Percentiles rank a stretch among this genome's conserved stretches.
These are phyloP conservation scores for Phenganax stokvisi DNA, from an alignment of 92 coral and sea anemone genomes.

Conservation along the genomic window DNA sequence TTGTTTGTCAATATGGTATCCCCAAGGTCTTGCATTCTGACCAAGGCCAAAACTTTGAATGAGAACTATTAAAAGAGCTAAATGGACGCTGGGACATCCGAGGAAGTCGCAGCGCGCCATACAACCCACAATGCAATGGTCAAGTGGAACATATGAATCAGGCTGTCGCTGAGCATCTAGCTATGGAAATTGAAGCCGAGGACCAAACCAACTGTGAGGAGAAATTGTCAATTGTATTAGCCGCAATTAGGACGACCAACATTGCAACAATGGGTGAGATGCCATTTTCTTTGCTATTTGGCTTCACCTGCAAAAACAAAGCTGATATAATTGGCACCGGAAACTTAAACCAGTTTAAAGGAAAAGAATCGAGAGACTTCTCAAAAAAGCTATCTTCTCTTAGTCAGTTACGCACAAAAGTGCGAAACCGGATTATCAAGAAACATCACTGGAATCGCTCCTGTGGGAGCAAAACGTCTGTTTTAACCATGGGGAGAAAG, in stretches of 20 bases:
- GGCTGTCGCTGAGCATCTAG: conserved; percentile 12
- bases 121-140: conserved; percentile 28
- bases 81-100: too few relatives aligned
- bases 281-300: conserved; percentile 21
- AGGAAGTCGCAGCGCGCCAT: conserved; percentile 30
- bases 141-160: conserved; percentile 24
- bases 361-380: not conserved
- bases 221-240: conserved; percentile 18
- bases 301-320: conserved; percentile 9
- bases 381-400: not conserved
- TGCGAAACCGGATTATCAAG: conserved; percentile 1
- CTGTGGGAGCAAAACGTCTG: not conserved
- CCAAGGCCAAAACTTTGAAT: too few relatives aligned
- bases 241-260: conserved; percentile 7
- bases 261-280: conserved; percentile 15
- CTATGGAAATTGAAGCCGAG: conserved; percentile 26
- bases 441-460: too few relatives aligned
- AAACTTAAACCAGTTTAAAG: not conserved
- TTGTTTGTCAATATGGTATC: conserved; percentile 9
- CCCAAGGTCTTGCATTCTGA: conserved; percentile 24
- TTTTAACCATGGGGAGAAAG: conserved; percentile 18
- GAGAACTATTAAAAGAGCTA: too few relatives aligned
- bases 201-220: conserved; percentile 28
- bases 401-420: conserved; percentile 4
- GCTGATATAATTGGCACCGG: not conserved